A percentile compares a stretch with the other conserved stretches of the same genome.
Evolutionary conservation across 2,113 vertebrate species (phyloP).

Genomic region (Heterotilapia buettikoferi): DNA sequence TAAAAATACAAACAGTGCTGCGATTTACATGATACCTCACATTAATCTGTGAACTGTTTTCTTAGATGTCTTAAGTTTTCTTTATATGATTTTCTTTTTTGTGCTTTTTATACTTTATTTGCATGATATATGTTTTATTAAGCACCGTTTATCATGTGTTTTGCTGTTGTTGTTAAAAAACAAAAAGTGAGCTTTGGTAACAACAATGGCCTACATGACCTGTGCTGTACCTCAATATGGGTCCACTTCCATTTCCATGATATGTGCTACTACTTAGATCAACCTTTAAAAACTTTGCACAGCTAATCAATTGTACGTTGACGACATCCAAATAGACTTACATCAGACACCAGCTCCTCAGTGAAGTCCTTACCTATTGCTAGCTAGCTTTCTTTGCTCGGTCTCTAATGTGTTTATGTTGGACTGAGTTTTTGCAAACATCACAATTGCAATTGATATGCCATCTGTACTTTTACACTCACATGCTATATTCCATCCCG

Average conservation of each 20-base stretch:
- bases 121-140: accelerated
- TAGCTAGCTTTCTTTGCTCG: background rate
- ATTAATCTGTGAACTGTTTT: background rate
- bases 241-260: background rate
- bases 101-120: accelerated
- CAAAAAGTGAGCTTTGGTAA: background rate
- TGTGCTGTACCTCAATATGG: background rate
- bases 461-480: background rate
- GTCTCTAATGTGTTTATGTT: background rate
- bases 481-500: conserved; percentile 72
- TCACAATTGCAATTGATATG: background rate
- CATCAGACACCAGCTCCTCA: background rate
- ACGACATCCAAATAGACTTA: accelerated
- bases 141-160: background rate
- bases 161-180: background rate
- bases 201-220: background rate
- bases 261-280: background rate
- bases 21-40: background rate
- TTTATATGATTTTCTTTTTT: background rate
- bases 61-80: background rate
- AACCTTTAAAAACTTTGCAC: background rate
- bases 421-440: background rate
- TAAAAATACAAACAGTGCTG: background rate
- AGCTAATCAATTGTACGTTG: background rate
- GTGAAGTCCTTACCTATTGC: background rate